phyloP scores from a whole-genome alignment of 2,888 invertebrate species.

The Loripinus fragilis region DNA sequence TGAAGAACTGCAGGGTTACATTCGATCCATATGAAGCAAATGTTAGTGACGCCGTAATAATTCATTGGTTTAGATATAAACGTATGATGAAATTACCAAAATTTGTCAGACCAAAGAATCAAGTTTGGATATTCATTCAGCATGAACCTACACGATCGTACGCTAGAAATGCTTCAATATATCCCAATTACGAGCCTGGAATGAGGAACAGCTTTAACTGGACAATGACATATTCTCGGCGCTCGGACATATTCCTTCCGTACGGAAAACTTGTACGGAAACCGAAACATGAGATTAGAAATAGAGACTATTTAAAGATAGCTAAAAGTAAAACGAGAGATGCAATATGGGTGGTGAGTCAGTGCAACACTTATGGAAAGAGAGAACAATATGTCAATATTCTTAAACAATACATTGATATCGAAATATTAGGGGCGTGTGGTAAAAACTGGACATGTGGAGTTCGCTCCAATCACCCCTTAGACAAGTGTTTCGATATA shows the following conservation, averaged over 20 bases:
- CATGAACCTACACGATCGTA: constrained; percentile 3
- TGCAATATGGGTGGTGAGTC: constrained; percentile 11
- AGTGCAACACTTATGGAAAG: not conserved
- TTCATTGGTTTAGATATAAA: constrained; percentile 10
- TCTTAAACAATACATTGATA: not conserved
- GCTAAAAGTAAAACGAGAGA: constrained; percentile 14
- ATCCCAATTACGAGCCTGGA: not conserved
- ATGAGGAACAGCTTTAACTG: constrained; percentile 1
- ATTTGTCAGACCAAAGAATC: not conserved
- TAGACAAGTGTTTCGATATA: not conserved
- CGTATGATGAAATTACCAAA: not conserved
- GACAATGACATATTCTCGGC: constrained; percentile 1
- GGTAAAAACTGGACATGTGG: constrained; percentile 7
- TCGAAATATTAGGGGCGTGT: constrained; percentile 12
- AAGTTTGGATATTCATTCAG: constrained; percentile 12
- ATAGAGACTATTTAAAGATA: not conserved
- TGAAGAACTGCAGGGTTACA: not conserved
- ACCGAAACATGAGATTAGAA: not conserved
- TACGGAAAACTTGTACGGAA: not conserved
- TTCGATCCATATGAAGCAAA: not conserved
- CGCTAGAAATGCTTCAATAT: not conserved
- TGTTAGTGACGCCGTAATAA: constrained; percentile 9
- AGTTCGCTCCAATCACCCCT: not conserved
- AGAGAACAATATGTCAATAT: constrained; percentile 16
- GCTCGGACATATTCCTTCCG: not conserved